phyloP scores from a whole-genome alignment of 1,140 invertebrate genomes.

The Bacillus rossius region DNA sequence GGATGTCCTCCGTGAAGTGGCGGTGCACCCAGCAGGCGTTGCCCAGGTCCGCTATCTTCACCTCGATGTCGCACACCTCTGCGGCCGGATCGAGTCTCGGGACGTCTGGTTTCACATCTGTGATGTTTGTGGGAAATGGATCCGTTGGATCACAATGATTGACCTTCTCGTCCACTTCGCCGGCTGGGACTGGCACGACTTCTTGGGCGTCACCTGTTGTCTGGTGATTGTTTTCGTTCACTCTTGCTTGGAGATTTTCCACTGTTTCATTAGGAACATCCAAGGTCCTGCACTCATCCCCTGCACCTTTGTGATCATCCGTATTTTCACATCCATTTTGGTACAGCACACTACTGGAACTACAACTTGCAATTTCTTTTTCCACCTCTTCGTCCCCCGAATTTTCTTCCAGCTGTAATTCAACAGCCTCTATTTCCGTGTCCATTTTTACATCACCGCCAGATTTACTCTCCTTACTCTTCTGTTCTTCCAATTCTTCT shows the following conservation, averaged over 20 bases:
- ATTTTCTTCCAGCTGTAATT: background rate
- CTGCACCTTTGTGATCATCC: constrained; percentile 2
- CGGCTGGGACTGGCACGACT: no score
- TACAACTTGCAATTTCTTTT: constrained; percentile 12
- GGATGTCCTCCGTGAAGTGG: constrained; percentile 96
- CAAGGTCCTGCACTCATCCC: constrained; percentile 1
- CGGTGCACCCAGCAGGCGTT: constrained; percentile 99
- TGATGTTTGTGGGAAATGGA: background rate
- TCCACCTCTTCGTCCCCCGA: constrained; percentile 25
- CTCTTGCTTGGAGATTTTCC: background rate
- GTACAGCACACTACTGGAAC: background rate
- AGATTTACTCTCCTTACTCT: constrained; percentile 36
- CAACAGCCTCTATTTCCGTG: constrained; percentile 20
- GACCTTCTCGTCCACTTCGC: constrained; percentile 2
- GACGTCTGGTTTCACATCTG: background rate
- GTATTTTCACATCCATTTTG: constrained; percentile 15
- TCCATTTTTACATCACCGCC: constrained; percentile 3
- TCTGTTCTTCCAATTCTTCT: constrained; percentile 67
- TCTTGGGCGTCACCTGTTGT: no score
- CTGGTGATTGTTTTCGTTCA: background rate
- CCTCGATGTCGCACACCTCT: constrained; percentile 79
- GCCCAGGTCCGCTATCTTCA: constrained; percentile 96
- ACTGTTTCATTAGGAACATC: constrained; percentile 24
- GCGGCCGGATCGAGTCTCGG: constrained; percentile 63
- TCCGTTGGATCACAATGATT: background rate